Conservation (phyloP, 2,888 invertebrate genomes). For the Chrysolina haemoptera region DNA sequence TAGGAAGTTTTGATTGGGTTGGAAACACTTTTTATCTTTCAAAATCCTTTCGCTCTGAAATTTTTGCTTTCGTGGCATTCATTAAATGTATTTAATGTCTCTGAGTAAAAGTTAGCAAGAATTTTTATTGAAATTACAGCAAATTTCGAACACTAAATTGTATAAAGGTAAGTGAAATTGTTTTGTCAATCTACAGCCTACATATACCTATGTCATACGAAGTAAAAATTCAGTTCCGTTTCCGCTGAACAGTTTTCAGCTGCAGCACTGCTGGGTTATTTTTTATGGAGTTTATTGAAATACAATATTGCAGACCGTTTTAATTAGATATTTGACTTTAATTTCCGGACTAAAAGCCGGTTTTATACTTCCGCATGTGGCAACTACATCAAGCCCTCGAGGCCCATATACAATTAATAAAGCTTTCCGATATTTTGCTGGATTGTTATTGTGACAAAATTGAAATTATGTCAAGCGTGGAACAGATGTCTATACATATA, state of each 20-base stretch:
- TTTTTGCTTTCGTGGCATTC: too few species aligned
- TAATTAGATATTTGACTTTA: slow-evolving; percentile 49
- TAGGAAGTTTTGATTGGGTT: too few species aligned
- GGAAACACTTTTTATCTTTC: too few species aligned
- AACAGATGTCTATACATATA: slow-evolving; percentile 29
- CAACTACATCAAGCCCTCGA: slow-evolving; percentile 15
- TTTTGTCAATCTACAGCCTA: too few species aligned
- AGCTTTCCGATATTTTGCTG: slow-evolving; percentile 28
- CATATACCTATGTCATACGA: too few species aligned
- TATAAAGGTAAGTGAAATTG: too few species aligned
- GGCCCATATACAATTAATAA: slow-evolving; percentile 17
- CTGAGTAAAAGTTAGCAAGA: too few species aligned
- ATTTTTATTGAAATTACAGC: too few species aligned
- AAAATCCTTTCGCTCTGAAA: too few species aligned
- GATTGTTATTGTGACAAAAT: slow-evolving; percentile 30
- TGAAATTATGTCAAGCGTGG: slow-evolving; percentile 35
- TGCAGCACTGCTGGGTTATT: slow-evolving; percentile 19
- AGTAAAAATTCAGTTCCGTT: not conserved
- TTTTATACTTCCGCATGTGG: slow-evolving; percentile 43
- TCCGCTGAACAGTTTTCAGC: not conserved
- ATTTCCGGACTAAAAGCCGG: slow-evolving; percentile 42
- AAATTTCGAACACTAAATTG: too few species aligned
- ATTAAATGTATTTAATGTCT: too few species aligned
- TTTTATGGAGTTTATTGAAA: slow-evolving; percentile 30
- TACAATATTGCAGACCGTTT: slow-evolving; percentile 32